These are phyloP conservation scores for Germaria angustata DNA, from an alignment of 2,888 invertebrate genomes.

Conservation along the genomic window DNA sequence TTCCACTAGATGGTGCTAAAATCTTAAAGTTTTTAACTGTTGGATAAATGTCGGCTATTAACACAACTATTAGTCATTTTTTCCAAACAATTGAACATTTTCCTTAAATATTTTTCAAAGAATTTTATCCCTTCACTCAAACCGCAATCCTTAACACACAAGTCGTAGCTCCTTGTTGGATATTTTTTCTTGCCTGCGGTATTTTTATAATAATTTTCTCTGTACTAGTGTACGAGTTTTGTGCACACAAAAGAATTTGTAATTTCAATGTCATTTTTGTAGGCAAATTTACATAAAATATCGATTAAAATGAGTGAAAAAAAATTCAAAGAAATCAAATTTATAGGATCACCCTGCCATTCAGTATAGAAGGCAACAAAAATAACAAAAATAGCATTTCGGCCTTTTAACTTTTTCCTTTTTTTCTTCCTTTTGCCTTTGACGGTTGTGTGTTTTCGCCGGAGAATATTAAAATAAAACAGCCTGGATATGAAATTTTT, in stretches of 20 bases:
- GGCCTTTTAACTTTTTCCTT: too few relatives aligned
- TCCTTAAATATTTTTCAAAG: neutral
- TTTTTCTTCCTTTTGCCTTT: constrained; percentile 12
- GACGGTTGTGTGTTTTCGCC: neutral
- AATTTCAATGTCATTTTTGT: constrained; percentile 41
- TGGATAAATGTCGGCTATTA: too few relatives aligned
- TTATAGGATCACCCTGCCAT: constrained; percentile 25
- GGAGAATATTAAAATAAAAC: constrained; percentile 26
- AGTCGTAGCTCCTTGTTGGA: neutral
- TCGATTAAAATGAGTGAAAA: constrained; percentile 31
- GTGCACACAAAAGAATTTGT: constrained; percentile 8
- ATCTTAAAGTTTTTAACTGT: too few relatives aligned
- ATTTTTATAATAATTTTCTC: neutral
- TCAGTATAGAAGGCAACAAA: neutral
- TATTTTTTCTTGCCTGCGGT: neutral
- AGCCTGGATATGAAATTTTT: constrained; percentile 28
- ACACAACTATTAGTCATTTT: too few relatives aligned
- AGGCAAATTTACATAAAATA: constrained; percentile 57
- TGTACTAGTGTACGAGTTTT: neutral
- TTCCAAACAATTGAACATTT: neutral
- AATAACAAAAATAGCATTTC: neutral
- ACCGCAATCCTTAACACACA: neutral
- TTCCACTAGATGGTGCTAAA: too few relatives aligned
- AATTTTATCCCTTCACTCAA: neutral
- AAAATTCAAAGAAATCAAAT: constrained; percentile 2